Conservation (phyloP, 2,113 vertebrate species). For the Rostratula benghalensis region DNA sequence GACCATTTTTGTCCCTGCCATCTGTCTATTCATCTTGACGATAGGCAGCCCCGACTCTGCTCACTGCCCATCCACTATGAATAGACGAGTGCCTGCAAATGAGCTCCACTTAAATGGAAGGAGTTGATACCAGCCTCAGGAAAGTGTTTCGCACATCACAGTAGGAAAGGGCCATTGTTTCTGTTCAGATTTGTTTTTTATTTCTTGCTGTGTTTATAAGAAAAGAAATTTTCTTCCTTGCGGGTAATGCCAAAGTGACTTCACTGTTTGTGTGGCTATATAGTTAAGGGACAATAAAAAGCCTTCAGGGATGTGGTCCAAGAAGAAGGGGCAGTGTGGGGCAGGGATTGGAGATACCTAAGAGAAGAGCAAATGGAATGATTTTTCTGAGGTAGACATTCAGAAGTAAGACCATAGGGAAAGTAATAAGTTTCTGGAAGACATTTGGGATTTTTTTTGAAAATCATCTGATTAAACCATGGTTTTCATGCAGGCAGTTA, state of each 20-base stretch:
- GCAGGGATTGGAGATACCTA: not conserved
- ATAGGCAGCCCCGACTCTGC: conserved; percentile 1
- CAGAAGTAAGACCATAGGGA: not conserved
- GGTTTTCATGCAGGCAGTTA: not conserved
- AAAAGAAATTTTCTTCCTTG: conserved; percentile 29
- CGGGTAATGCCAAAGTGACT: not conserved
- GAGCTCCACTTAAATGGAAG: not conserved
- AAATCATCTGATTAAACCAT: not conserved
- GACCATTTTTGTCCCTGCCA: conserved; percentile 31
- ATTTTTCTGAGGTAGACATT: not conserved
- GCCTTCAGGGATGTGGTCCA: not conserved
- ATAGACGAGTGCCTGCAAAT: conserved; percentile 1
- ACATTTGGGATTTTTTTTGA: not conserved
- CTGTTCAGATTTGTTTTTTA: not conserved
- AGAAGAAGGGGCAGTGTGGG: not conserved
- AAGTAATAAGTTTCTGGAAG: not conserved
- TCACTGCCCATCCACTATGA: not conserved
- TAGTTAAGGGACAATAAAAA: not conserved
- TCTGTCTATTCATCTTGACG: conserved; percentile 49
- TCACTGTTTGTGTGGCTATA: not conserved
- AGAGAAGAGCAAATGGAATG: not conserved
- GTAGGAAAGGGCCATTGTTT: conserved; percentile 6
- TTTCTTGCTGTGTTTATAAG: not conserved
- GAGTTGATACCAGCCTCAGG: not conserved
- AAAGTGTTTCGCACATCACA: conserved; percentile 19